Evolutionary conservation across 1,140 invertebrate genomes (phyloP).

Genomic region (Nomia melanderi): DNA sequence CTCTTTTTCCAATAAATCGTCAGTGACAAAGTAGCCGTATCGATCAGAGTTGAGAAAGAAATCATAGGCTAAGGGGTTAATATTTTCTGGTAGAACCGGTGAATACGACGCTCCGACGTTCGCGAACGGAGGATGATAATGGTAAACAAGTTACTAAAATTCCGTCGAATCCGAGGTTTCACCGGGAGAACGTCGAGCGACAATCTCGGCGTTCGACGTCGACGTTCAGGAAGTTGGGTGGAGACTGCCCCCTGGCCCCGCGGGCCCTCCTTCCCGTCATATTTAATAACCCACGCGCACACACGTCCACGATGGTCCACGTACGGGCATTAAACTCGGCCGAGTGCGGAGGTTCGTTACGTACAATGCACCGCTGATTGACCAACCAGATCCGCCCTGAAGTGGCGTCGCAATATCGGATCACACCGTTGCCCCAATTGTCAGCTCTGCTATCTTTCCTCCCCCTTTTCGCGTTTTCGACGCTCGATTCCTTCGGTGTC

Average conservation of each 20-base stretch:
- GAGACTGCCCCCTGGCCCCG: not conserved
- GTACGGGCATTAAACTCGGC: constrained; percentile 69
- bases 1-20: too few species aligned
- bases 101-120: too few species aligned
- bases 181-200: constrained; percentile 34
- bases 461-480: constrained; percentile 47
- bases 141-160: not conserved
- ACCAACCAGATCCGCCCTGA: constrained; percentile 72
- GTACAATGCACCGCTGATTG: constrained; percentile 75
- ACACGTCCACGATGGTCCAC: constrained; percentile 58
- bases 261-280: constrained; percentile 53
- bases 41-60: too few species aligned
- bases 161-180: not conserved
- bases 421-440: constrained; percentile 66
- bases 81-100: too few species aligned
- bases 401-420: constrained; percentile 67
- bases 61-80: too few species aligned
- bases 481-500: constrained; percentile 55
- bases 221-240: constrained; percentile 46
- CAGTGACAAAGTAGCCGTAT: too few species aligned
- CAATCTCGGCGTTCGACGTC: constrained; percentile 40
- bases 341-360: constrained; percentile 72
- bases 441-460: constrained; percentile 62
- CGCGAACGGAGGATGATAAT: not conserved
- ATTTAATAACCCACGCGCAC: constrained; percentile 69